Evolutionary conservation across 2,888 invertebrate species (phyloP), one percentile per base, ranked within the genome.

Genomic region (Pherbina coryleti): DNA sequence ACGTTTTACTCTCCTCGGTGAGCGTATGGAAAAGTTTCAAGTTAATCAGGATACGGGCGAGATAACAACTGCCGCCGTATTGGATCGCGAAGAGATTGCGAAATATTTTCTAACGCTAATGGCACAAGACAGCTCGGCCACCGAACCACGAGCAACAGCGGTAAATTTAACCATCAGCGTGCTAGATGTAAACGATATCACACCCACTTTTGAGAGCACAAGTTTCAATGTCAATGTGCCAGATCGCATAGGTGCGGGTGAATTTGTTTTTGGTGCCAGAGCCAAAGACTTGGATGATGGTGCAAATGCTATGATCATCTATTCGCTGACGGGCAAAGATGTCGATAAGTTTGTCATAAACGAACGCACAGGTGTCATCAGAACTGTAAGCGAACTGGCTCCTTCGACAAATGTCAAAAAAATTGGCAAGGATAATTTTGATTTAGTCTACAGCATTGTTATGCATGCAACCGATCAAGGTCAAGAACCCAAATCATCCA

Each of bases 191-290:
- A 97, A 97, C 87, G 97, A 97, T 88, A 97, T 97, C 87, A 92
- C 93, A 11, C 97, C 97, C 0, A 91, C 91, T 69, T 97, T 97
- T 90, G 92, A 93, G 7, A 93, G 93, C 79, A 91, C 93, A 2
- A 92, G 93, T 80, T 97, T 96, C 87, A 94, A 93, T 83, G 93
- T 96, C 22, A 94, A 95, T 83, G 93, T 98, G 76, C 94, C 97
- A 0, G 96, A 97, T 86, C 93, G 94, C 44, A 96, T 95, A 0
- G 91, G 92, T 80, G 91, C 92, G 74, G 96, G 95, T 86, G 93
- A 96, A 84, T 98, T 98, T 90, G 95, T 98, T 31, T 95, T 97
- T 87, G 98, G 98, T 9, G 96, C 96, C 0, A 95, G 94, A 88
- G 98, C 98, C 0, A 91, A 92, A 7, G 98, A 98, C 88, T 92